A percentile compares a stretch with the other conserved stretches of the same genome.
phyloP scores from a whole-genome alignment of 2,888 invertebrate species.

The Microctonus brassicae region DNA sequence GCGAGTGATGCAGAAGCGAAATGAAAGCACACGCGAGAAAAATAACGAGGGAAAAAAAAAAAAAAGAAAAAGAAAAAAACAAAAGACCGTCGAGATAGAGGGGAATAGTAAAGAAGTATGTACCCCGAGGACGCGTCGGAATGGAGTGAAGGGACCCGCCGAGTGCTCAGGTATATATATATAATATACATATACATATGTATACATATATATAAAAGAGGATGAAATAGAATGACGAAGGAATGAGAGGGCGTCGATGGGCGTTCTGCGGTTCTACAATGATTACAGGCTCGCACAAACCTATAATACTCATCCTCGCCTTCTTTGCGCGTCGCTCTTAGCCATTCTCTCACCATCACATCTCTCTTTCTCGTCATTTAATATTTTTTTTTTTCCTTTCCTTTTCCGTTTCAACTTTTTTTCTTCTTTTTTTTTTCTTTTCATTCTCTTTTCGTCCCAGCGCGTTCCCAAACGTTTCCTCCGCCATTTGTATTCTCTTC shows the following conservation, averaged over 20 bases:
- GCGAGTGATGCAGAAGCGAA: constrained; percentile 44
- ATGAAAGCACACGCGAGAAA: constrained; percentile 38
- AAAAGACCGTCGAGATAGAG: constrained; percentile 41
- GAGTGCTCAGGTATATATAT: constrained; percentile 1
- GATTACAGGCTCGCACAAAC: constrained; percentile 67
- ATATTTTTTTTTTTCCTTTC: constrained; percentile 27
- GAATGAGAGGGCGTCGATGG: constrained; percentile 67
- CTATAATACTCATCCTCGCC: constrained; percentile 68
- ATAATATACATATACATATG: constrained; percentile 2
- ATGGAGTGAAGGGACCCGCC: constrained; percentile 38
- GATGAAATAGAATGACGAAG: constrained; percentile 52
- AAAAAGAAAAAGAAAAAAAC: constrained; percentile 34
- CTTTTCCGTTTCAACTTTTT: constrained; percentile 16
- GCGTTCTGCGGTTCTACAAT: constrained; percentile 68
- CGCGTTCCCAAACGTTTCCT: constrained; percentile 21
- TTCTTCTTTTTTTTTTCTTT: constrained; percentile 34
- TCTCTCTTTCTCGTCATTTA: constrained; percentile 41
- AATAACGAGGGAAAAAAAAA: constrained; percentile 38
- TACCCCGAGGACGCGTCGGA: constrained; percentile 26
- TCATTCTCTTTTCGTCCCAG: constrained; percentile 8
- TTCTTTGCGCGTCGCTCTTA: constrained; percentile 42
- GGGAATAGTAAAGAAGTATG: constrained; percentile 25
- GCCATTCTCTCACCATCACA: constrained; percentile 48
- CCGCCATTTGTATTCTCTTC: constrained; percentile 34
- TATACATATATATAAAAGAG: constrained; percentile 40